Evolutionary conservation across 2,888 invertebrate species (phyloP).

Genomic region (Drosophila prostipennis): DNA sequence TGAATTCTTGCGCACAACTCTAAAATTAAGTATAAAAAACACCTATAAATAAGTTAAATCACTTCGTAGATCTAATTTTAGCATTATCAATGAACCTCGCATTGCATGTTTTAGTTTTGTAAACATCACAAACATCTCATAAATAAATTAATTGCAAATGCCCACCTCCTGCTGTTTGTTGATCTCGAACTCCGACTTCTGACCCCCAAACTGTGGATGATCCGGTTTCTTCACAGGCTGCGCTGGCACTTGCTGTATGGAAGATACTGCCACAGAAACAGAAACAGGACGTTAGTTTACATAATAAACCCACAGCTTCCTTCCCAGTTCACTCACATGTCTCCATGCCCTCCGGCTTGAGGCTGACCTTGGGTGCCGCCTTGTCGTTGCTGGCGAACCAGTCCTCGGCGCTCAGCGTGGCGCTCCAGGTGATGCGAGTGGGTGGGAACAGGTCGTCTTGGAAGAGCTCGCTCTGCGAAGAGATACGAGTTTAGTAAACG

Average conservation of each 20-base stretch:
- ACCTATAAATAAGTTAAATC: too few species aligned
- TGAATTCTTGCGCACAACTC: too few species aligned
- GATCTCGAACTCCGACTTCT: conserved; percentile 83
- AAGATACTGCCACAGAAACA: conserved; percentile 74
- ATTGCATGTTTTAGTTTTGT: too few species aligned
- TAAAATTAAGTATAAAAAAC: too few species aligned
- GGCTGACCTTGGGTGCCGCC: conserved; percentile 87
- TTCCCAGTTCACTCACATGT: conserved; percentile 86
- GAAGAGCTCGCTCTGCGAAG: conserved; percentile 93
- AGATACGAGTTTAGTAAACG: too few species aligned
- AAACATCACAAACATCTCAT: too few species aligned
- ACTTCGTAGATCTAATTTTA: too few species aligned
- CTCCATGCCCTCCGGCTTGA: conserved; percentile 95
- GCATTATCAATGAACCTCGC: too few species aligned
- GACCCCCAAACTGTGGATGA: conserved; percentile 63
- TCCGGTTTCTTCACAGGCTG: conserved; percentile 72
- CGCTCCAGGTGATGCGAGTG: conserved; percentile 94
- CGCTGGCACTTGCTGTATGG: conserved; percentile 80
- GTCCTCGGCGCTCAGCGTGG: conserved; percentile 89
- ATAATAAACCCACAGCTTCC: too few species aligned
- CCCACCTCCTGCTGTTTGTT: conserved; percentile 86
- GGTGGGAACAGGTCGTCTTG: conserved; percentile 99
- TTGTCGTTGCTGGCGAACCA: conserved; percentile 91
- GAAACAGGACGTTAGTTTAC: not conserved
- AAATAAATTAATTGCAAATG: too few species aligned